A percentile compares a stretch with the other conserved stretches of the same genome.
Evolutionary conservation across 2,113 vertebrate genomes (phyloP).

Genomic region (Rhadina sibilatrix): DNA sequence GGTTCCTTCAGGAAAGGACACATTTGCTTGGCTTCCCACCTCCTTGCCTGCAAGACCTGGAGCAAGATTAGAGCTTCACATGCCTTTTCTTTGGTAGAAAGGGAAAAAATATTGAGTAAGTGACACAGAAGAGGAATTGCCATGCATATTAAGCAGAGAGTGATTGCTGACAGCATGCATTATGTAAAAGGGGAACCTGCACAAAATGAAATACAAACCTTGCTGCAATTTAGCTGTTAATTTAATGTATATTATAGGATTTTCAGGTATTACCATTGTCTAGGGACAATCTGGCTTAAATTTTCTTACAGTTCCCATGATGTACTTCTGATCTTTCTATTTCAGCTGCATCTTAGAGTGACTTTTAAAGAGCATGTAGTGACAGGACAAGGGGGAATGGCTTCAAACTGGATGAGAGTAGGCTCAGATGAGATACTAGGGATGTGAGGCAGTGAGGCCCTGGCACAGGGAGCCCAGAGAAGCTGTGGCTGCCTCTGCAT

Average conservation of each 20-base stretch:
- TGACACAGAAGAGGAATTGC: conserved; percentile 57
- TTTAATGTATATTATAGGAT: conserved; percentile 3
- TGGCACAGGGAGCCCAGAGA: neutral
- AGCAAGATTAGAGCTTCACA: neutral
- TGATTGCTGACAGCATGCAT: conserved; percentile 54
- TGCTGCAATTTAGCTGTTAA: conserved; percentile 53
- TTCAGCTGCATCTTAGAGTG: neutral
- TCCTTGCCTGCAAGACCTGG: neutral
- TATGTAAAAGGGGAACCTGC: conserved; percentile 46
- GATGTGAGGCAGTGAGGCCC: neutral
- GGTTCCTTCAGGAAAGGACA: neutral
- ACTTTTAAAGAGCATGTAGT: neutral
- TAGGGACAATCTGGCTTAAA: neutral
- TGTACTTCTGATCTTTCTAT: neutral
- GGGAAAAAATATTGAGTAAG: conserved; percentile 62
- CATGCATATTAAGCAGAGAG: conserved; percentile 48
- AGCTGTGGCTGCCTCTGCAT: neutral
- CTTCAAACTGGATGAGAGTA: neutral
- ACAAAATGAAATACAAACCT: conserved; percentile 61
- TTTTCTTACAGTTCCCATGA: conserved; percentile 18
- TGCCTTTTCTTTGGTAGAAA: neutral
- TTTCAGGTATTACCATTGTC: conserved; percentile 31
- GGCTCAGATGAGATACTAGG: neutral
- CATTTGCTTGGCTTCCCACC: neutral
- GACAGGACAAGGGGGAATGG: neutral